A percentile compares a stretch with the other conserved stretches of the same genome.
phyloP scores from a whole-genome alignment of 2,888 invertebrate genomes.

The Scrobipalpa costella region DNA sequence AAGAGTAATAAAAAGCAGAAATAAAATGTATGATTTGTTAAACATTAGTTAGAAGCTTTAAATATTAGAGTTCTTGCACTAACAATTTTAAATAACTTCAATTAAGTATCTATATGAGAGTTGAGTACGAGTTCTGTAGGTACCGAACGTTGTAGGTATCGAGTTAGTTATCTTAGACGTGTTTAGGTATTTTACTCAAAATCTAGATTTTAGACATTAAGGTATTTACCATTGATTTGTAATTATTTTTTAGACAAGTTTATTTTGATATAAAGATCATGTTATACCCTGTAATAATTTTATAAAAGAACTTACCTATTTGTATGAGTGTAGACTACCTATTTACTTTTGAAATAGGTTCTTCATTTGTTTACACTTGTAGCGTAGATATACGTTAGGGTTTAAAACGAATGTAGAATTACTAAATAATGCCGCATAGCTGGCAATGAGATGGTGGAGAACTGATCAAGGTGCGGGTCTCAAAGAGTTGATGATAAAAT shows the following conservation, averaged over 20 bases:
- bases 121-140: constrained; percentile 23
- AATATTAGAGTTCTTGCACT: constrained; percentile 24
- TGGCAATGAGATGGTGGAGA: not conserved
- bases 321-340: constrained; percentile 47
- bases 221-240: constrained; percentile 37
- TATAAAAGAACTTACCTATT: constrained; percentile 49
- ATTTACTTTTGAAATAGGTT: constrained; percentile 46
- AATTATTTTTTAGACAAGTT: constrained; percentile 66
- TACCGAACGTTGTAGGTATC: constrained; percentile 25
- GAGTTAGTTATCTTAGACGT: constrained; percentile 43
- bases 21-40: not conserved
- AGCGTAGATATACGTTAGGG: constrained; percentile 18
- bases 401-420: constrained; percentile 13
- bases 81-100: constrained; percentile 22
- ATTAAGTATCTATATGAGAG: constrained; percentile 21
- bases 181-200: constrained; percentile 68
- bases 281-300: constrained; percentile 58
- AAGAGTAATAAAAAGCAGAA: not conserved
- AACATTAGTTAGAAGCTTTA: not conserved
- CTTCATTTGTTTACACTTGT: constrained; percentile 31
- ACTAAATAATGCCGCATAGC: not conserved
- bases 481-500: not conserved
- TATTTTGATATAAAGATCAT: constrained; percentile 74
- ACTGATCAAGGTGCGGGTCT: not conserved
- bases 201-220: constrained; percentile 58